Base-by-base conservation (phyloP, 2,113 vertebrate genomes). In the Malurus melanocephalus region DNA sequence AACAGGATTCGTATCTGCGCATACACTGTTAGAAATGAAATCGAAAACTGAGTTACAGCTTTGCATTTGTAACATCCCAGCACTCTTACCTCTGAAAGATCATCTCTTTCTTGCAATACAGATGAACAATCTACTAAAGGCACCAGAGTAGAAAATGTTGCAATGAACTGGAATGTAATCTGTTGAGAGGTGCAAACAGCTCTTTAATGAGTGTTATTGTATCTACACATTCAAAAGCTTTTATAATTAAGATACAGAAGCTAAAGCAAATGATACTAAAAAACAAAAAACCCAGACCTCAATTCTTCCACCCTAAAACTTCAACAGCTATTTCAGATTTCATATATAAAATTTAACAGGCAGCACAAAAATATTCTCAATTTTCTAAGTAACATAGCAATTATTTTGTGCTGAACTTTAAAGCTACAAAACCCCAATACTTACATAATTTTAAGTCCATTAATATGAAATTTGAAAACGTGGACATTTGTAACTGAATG, bases 161-260 rank as follows among this genome's bases (percentile, higher is more conserved):
- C 99, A 96, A 99, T 99, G 95, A 99, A 99, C 88, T 99, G 99
- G 98, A 99, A 99, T 96, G 99, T 99, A 96, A 99, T 99, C 99
- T 99, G 96, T 80, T 79, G 81, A 83, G 94, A 94, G 45, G 97
- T 15, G 67, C 17, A 95, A 91, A 87, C 8, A 73, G 76, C n/a
- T 93, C 79, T 67, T 92, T 43, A 93, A 13, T 27, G 56, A 64
- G 32, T 32, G 56, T 83, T 84, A 81, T 2, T 40, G 19, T 9
- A 43, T 26, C 32, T 28, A 72, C 22, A 69, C 7, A 62, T 42
- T 30, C 23, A 78, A 87, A 88, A 81, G 5, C 42, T 61, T 83
- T 68, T n/a, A 38, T 8, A 78, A 4, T 61, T 68, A 45, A 55
- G 5, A 21, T 24, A 78, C 10, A 15, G 18, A 23, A 78, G 33